phyloP scores from a whole-genome alignment of 2,113 vertebrate species.

The Lepidothrix coronata region DNA sequence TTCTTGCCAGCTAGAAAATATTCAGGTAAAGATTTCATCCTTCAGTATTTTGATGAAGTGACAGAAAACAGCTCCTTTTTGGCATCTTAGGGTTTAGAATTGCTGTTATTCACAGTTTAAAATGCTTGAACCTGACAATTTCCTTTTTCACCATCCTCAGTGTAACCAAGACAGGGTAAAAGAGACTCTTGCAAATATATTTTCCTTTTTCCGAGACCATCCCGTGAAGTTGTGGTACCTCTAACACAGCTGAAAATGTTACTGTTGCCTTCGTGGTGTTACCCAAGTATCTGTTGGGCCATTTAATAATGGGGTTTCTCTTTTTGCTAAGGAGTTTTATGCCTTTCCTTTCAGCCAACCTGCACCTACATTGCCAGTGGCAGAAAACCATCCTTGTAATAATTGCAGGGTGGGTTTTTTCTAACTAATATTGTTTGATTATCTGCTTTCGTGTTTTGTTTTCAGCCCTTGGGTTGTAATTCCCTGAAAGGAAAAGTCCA shows the following conservation, averaged over 20 bases:
- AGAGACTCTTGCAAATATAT: background rate
- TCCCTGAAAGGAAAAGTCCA: background rate
- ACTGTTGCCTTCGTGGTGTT: background rate
- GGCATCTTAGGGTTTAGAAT: background rate
- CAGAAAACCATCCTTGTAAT: background rate
- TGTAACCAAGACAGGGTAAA: background rate
- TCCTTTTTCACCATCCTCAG: background rate
- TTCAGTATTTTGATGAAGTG: background rate
- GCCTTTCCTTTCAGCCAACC: background rate
- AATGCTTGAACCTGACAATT: background rate
- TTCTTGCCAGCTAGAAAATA: background rate
- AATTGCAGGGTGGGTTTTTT: rapidly evolving
- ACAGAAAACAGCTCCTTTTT: background rate
- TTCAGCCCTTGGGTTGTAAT: background rate
- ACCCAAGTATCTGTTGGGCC: too few species aligned
- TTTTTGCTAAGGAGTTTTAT: background rate
- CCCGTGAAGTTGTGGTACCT: background rate
- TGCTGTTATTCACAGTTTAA: background rate
- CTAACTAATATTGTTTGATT: background rate
- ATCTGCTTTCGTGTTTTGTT: background rate
- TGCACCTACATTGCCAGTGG: background rate
- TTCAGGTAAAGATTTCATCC: background rate
- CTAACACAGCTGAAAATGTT: background rate
- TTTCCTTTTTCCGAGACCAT: background rate
- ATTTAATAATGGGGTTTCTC: background rate